Percentiles rank a stretch among this genome's conserved stretches.
phyloP scores from a whole-genome alignment of 2,888 invertebrate species.

The Caenorhabditis panamensis region DNA sequence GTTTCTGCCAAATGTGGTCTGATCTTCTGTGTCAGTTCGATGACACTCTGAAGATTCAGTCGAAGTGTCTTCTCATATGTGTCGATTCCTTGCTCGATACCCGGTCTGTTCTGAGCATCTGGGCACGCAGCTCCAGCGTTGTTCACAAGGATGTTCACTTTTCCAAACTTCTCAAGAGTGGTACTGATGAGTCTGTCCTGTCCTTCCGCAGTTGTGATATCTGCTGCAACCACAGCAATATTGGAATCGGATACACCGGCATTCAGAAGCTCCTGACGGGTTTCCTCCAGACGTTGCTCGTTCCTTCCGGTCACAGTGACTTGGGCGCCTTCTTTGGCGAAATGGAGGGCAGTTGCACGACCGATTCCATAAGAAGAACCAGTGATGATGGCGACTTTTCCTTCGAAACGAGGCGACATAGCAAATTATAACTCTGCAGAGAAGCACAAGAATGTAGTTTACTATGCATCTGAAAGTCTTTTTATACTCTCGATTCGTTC shows the following conservation, averaged over 20 bases:
- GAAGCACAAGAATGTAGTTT: no score
- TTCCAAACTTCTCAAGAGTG: conserved; percentile 52
- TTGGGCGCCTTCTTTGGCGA: conserved; percentile 64
- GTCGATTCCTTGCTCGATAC: conserved; percentile 20
- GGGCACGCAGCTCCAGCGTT: conserved; percentile 12
- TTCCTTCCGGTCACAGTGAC: conserved; percentile 64
- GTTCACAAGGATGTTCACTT: conserved; percentile 49
- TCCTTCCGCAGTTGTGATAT: conserved; percentile 32
- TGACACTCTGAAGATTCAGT: conserved; percentile 43
- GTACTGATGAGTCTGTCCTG: conserved; percentile 45
- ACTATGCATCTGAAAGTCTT: no score
- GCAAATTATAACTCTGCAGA: no score
- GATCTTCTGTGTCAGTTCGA: conserved; percentile 41
- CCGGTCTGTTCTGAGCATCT: conserved; percentile 19
- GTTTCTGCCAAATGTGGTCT: conserved; percentile 25
- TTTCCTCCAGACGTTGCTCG: conserved; percentile 43
- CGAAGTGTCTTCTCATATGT: conserved; percentile 17
- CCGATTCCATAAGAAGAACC: conserved; percentile 64
- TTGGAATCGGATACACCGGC: conserved; percentile 26
- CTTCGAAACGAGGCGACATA: no score
- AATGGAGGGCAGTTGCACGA: conserved; percentile 57
- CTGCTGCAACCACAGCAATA: conserved; percentile 22
- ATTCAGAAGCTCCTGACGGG: conserved; percentile 23
- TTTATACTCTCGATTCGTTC: no score
- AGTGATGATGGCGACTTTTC: no score